Conservation (phyloP, 2,888 invertebrate species). For the Brassicogethes aeneus region DNA sequence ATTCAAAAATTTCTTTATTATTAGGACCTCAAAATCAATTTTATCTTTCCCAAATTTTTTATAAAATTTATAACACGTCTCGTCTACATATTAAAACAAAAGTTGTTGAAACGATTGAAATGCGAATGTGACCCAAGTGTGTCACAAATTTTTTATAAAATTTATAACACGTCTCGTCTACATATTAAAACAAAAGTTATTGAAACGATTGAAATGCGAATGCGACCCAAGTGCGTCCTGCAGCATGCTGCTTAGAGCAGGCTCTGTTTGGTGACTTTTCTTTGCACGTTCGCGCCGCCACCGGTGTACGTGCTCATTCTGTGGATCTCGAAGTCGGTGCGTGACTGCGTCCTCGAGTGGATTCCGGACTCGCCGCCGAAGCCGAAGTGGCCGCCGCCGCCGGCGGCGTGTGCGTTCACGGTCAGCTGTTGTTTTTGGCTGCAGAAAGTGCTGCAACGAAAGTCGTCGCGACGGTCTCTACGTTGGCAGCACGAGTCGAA, state of each 20-base stretch:
- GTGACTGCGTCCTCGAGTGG: slow-evolving; percentile 20
- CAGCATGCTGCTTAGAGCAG: slow-evolving; percentile 27
- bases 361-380: slow-evolving; percentile 20
- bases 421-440: slow-evolving; percentile 2
- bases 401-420: slow-evolving; percentile 4
- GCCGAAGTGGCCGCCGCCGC: slow-evolving; percentile 13
- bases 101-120: no score
- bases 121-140: no score
- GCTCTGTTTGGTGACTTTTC: slow-evolving; percentile 27
- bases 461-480: slow-evolving; percentile 3
- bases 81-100: no score
- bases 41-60: no score
- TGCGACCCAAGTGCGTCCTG: no score
- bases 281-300: slow-evolving; percentile 2
- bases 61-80: no score
- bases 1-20: no score
- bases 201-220: no score
- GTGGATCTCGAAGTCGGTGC: slow-evolving; percentile 22
- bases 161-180: no score
- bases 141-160: no score
- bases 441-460: slow-evolving; percentile 3
- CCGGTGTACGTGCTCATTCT: slow-evolving; percentile 16
- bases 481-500: slow-evolving; percentile 50
- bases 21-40: no score
- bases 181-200: no score